Percentiles rank a stretch among this genome's conserved stretches.
Evolutionary conservation across 1,140 invertebrate species (phyloP).

Genomic region (Anastrepha ludens): DNA sequence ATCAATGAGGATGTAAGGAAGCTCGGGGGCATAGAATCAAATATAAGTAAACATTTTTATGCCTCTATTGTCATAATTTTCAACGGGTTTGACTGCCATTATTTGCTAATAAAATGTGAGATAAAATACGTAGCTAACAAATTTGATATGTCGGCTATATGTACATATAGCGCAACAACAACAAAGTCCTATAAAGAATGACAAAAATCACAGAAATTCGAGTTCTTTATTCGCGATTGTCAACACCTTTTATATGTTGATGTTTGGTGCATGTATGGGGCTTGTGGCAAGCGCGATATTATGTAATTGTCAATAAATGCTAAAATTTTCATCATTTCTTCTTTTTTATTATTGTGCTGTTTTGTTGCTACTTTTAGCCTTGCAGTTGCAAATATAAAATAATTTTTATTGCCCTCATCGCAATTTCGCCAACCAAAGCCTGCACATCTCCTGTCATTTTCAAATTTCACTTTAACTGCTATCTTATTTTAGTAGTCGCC

Average conservation of each 20-base stretch:
- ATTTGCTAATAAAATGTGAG: background rate
- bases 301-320: slow-evolving; percentile 42
- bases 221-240: background rate
- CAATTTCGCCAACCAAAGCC: background rate
- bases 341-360: too few relatives aligned
- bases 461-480: background rate
- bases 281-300: slow-evolving; percentile 21
- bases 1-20: too few relatives aligned
- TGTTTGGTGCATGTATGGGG: background rate
- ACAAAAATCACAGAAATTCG: background rate
- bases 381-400: background rate
- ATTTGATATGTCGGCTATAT: background rate
- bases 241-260: background rate
- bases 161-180: background rate
- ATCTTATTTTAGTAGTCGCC: background rate
- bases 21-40: too few relatives aligned
- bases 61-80: background rate
- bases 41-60: background rate
- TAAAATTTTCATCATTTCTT: slow-evolving; percentile 19
- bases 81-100: background rate
- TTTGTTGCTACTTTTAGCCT: background rate
- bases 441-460: slow-evolving; percentile 14
- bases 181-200: too few relatives aligned
- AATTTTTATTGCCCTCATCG: background rate
- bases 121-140: background rate